Percentiles rank a stretch among this genome's conserved stretches.
These are phyloP conservation scores for Trematomus loennbergii DNA, from an alignment of 2,113 vertebrate genomes.

Conservation along the genomic window DNA sequence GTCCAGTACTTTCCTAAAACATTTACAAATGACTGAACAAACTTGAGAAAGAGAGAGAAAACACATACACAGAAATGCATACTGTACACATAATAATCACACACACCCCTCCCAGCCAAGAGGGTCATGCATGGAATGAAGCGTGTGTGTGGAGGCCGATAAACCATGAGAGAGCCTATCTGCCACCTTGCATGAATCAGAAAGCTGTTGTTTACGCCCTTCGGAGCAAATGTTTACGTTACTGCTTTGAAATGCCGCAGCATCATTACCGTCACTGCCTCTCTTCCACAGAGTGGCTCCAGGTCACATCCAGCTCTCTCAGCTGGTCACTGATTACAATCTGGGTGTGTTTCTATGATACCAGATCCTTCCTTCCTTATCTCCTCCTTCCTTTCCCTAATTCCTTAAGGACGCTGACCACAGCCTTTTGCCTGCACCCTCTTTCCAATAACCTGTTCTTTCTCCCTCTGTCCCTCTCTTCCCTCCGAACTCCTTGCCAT, in stretches of 20 bases:
- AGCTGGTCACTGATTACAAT: constrained; percentile 54
- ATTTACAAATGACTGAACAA: not conserved
- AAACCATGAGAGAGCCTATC: constrained; percentile 50
- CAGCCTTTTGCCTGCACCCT: not conserved
- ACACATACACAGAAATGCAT: not conserved
- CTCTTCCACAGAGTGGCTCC: constrained; percentile 42
- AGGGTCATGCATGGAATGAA: constrained; percentile 30
- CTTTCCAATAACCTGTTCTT: not conserved
- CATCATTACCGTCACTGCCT: constrained; percentile 44
- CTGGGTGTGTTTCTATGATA: constrained; percentile 27
- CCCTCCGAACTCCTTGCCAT: not conserved
- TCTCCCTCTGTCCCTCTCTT: not conserved
- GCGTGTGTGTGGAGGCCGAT: constrained; percentile 50
- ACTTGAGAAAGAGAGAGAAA: not conserved
- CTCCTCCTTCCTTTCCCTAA: not conserved
- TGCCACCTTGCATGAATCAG: constrained; percentile 55
- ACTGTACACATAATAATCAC: not conserved
- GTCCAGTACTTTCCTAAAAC: not conserved
- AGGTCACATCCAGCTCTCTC: constrained; percentile 57
- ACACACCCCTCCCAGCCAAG: constrained; percentile 15
- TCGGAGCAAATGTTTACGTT: constrained; percentile 64
- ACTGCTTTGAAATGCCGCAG: constrained; percentile 58
- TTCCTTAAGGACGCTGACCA: not conserved
- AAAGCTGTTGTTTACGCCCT: constrained; percentile 59
- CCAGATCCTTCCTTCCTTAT: constrained; percentile 10